These are phyloP conservation scores for Molossus alvarezi DNA, from an alignment of 2,797 vertebrate species.

Conservation along the genomic window DNA sequence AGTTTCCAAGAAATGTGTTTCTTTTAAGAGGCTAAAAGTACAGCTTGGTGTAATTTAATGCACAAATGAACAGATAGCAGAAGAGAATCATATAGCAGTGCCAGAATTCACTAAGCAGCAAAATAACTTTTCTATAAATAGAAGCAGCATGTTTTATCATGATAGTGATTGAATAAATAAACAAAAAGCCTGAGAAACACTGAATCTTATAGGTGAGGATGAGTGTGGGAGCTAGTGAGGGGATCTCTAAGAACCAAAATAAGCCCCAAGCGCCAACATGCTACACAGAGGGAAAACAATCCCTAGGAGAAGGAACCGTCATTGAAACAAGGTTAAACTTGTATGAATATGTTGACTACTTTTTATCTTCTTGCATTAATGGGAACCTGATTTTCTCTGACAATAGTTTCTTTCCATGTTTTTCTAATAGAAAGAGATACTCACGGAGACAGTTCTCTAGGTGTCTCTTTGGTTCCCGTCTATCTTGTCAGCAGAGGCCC, in stretches of 20 bases:
- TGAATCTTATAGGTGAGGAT: background rate
- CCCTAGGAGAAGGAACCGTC: background rate
- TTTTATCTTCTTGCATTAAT: constrained; percentile 32
- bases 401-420: background rate
- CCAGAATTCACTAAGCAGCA: constrained; percentile 17
- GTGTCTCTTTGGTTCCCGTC: background rate
- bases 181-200: background rate
- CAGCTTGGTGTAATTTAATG: constrained; percentile 55
- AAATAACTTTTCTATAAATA: constrained; percentile 32
- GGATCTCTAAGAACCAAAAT: background rate
- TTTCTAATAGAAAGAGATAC: background rate
- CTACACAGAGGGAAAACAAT: background rate
- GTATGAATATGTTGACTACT: background rate
- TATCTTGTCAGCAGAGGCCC: background rate
- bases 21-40: constrained; percentile 33
- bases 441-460: background rate
- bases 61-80: constrained; percentile 46
- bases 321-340: constrained; percentile 34
- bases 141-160: constrained; percentile 40
- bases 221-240: background rate
- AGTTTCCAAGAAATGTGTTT: constrained; percentile 55
- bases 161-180: background rate
- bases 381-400: background rate
- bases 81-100: background rate
- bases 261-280: background rate